These are phyloP conservation scores for Rhagoletis pomonella DNA, from an alignment of 1,140 invertebrate genomes.

Conservation along the genomic window DNA sequence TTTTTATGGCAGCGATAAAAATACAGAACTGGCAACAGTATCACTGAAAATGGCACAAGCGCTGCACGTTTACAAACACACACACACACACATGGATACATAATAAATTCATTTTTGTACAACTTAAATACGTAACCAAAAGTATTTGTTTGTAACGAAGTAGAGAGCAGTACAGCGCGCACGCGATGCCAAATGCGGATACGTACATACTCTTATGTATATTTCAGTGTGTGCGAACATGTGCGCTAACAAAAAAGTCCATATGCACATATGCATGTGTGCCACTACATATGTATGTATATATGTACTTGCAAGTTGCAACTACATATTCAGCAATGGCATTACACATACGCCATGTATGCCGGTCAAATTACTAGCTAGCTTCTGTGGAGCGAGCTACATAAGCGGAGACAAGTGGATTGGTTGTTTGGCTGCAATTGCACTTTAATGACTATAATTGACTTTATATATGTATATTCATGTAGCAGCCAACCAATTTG, in stretches of 20 bases:
- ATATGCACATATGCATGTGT: too few relatives aligned
- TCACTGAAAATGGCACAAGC: slow-evolving; percentile 13
- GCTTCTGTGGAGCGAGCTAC: neutral
- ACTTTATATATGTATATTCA: neutral
- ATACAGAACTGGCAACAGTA: neutral
- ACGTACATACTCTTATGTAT: too few relatives aligned
- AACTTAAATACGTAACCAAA: too few relatives aligned
- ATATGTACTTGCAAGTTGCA: neutral
- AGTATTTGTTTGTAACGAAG: neutral
- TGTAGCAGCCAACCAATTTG: neutral
- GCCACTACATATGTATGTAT: too few relatives aligned
- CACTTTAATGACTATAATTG: neutral
- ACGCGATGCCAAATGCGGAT: neutral
- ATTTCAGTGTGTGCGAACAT: too few relatives aligned
- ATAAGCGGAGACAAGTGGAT: neutral
- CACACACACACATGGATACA: too few relatives aligned
- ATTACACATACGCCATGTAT: neutral
- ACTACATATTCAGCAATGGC: neutral
- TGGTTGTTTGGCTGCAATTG: neutral
- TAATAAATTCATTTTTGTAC: too few relatives aligned
- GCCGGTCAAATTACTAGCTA: neutral
- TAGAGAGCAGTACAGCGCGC: neutral
- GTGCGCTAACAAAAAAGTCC: too few relatives aligned
- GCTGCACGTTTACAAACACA: neutral
- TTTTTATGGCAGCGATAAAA: neutral